A percentile compares a stretch with the other conserved stretches of the same genome.
Conservation (phyloP, 2,888 invertebrate species). For the Eumerus sabulonum region DNA sequence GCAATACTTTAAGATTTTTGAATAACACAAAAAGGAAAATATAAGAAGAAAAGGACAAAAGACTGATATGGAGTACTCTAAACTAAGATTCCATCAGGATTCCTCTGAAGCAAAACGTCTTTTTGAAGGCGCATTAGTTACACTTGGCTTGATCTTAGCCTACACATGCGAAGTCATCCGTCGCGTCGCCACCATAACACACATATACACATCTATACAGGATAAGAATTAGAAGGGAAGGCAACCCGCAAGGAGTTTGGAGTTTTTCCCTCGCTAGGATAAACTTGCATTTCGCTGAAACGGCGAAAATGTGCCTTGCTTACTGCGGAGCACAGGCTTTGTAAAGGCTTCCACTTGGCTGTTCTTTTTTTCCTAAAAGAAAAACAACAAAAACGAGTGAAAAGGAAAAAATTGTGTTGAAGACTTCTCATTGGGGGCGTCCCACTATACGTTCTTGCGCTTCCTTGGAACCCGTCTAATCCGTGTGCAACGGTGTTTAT, state of each 20-base stretch:
- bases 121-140: conserved; percentile 63
- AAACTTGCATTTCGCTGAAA: conserved; percentile 65
- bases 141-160: conserved; percentile 60
- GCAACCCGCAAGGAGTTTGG: background rate
- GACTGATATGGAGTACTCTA: conserved; percentile 55
- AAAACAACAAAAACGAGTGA: background rate
- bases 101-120: conserved; percentile 59
- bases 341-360: conserved; percentile 58
- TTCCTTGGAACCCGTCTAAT: conserved; percentile 47
- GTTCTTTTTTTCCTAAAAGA: conserved; percentile 38
- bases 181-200: conserved; percentile 2
- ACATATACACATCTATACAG: conserved; percentile 10
- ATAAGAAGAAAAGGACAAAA: conserved; percentile 11
- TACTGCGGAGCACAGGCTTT: conserved; percentile 43
- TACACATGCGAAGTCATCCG: conserved; percentile 65
- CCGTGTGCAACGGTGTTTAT: conserved; percentile 67
- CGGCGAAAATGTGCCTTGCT: conserved; percentile 58
- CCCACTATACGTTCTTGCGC: conserved; percentile 1
- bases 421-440: conserved; percentile 1
- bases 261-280: conserved; percentile 49
- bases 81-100: conserved; percentile 65
- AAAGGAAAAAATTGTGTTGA: conserved; percentile 40
- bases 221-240: conserved; percentile 44
- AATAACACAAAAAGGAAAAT: conserved; percentile 33
- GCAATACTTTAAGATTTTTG: conserved; percentile 46